These are phyloP conservation scores for Spermophilus dauricus DNA, from an alignment of 2,113 vertebrate species.

Conservation along the genomic window DNA sequence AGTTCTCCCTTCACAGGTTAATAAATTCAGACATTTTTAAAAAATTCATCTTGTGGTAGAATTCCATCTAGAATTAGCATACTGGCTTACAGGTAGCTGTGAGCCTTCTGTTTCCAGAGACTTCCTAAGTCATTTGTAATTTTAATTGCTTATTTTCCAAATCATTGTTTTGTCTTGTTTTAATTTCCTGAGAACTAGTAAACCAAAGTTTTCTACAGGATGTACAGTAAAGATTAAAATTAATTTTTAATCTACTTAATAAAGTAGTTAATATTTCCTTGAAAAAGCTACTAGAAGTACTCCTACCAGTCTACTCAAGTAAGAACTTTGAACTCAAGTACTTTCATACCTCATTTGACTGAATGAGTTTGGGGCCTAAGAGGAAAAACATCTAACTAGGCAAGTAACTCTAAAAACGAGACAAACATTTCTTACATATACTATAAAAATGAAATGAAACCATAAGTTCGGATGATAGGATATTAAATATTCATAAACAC, in stretches of 20 bases:
- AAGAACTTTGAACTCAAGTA: neutral
- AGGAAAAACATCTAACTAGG: neutral
- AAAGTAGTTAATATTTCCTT: conserved; percentile 18
- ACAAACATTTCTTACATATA: neutral
- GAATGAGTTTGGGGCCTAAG: neutral
- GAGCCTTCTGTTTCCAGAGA: conserved; percentile 36
- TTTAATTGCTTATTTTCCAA: conserved; percentile 42
- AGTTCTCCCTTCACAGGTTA: conserved; percentile 55
- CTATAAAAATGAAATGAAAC: conserved; percentile 14
- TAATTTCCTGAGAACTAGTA: conserved; percentile 19
- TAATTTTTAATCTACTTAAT: neutral
- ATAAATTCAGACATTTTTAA: conserved; percentile 53
- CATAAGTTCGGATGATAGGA: neutral
- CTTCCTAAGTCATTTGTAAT: neutral
- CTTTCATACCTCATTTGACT: neutral
- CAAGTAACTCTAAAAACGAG: neutral
- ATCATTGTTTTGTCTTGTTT: conserved; percentile 22
- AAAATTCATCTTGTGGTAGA: neutral
- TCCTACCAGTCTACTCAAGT: neutral
- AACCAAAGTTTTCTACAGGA: neutral
- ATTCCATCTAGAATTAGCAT: neutral
- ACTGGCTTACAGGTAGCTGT: neutral
- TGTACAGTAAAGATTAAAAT: neutral
- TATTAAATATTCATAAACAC: conserved; percentile 6
- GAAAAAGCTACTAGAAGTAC: neutral